Conservation (phyloP, 2,113 vertebrate species). For the Fregata magnificens region DNA sequence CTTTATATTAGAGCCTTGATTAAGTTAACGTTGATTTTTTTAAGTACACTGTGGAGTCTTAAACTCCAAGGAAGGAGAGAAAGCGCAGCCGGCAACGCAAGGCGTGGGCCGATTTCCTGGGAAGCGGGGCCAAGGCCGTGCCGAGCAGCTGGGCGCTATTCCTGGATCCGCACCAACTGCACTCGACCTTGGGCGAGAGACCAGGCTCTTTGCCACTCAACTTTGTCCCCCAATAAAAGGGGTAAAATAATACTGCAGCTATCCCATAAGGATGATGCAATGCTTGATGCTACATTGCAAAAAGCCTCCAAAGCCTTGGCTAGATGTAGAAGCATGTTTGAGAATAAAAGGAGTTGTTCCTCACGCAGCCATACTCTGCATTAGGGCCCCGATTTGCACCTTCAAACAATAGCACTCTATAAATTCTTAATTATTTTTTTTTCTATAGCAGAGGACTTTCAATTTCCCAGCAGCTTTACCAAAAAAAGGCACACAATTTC, state of each 20-base stretch:
- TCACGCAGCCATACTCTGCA: background rate
- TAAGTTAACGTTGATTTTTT: background rate
- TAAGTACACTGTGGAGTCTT: background rate
- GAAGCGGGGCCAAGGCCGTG: background rate
- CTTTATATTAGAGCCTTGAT: background rate
- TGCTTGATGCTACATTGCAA: background rate
- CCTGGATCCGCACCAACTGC: background rate
- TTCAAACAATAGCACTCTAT: background rate
- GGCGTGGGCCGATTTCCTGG: background rate
- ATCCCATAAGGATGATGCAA: background rate
- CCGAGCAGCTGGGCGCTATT: background rate
- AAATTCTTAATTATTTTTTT: background rate
- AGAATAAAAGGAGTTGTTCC: background rate
- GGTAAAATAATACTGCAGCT: background rate
- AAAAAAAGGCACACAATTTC: background rate
- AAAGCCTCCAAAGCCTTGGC: background rate
- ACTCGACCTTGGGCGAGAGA: background rate
- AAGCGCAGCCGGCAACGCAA: rapidly evolving
- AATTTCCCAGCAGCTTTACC: background rate
- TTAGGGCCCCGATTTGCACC: background rate
- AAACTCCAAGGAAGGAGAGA: background rate
- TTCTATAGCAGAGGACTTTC: background rate
- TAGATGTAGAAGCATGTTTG: background rate
- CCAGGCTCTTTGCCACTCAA: background rate
- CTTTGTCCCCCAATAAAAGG: background rate